phyloP scores from a whole-genome alignment of 2,113 vertebrate genomes.

The Xiphorhynchus elegans region DNA sequence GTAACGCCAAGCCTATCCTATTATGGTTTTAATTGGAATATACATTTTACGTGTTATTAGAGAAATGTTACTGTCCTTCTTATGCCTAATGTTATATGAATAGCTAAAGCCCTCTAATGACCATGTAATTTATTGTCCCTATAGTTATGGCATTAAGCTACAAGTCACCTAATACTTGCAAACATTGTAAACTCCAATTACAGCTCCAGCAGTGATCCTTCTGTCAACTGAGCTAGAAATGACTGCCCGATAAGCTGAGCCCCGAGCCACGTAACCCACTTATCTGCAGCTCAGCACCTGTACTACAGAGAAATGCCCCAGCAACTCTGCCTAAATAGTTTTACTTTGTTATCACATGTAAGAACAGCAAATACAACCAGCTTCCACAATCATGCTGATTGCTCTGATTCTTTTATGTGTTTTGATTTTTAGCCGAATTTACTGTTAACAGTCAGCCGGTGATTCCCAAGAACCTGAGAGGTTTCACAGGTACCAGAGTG shows the following conservation, averaged over 20 bases:
- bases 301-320: slow-evolving; percentile 51
- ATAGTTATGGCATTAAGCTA: slow-evolving; percentile 54
- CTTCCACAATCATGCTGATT: slow-evolving; percentile 34
- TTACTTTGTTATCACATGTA: slow-evolving; percentile 16
- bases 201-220: slow-evolving; percentile 52
- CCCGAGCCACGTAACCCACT: neutral
- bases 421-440: slow-evolving; percentile 21
- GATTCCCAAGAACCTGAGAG: neutral
- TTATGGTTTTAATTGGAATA: slow-evolving; percentile 63
- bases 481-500: neutral
- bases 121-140: slow-evolving; percentile 27
- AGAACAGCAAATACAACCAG: slow-evolving; percentile 40
- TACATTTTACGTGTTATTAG: slow-evolving; percentile 40
- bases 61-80: slow-evolving; percentile 44
- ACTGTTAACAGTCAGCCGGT: neutral
- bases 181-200: slow-evolving; percentile 64
- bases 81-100: slow-evolving; percentile 20
- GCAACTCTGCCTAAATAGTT: slow-evolving; percentile 54
- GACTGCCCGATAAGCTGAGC: slow-evolving; percentile 52
- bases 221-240: slow-evolving; percentile 50
- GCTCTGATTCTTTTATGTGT: slow-evolving; percentile 2
- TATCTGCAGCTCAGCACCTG: slow-evolving; percentile 40
- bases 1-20: slow-evolving; percentile 33
- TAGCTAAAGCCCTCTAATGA: slow-evolving; percentile 42
- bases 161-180: slow-evolving; percentile 61